Evolutionary conservation across 2,113 vertebrate species (phyloP).

Genomic region (Pogonocichla stellata): DNA sequence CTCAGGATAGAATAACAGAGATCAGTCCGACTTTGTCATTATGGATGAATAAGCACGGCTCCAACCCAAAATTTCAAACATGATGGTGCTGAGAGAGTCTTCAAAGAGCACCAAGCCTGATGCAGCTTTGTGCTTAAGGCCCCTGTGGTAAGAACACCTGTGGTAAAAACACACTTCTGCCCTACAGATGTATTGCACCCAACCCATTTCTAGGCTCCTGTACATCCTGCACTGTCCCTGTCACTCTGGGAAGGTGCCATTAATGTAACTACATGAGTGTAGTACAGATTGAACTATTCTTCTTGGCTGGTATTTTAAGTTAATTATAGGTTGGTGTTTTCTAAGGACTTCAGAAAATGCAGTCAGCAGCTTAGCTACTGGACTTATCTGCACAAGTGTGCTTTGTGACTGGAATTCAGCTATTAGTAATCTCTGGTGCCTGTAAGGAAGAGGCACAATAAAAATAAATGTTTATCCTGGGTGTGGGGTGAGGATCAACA

Average conservation of each 20-base stretch:
- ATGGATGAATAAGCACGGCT: constrained; percentile 16
- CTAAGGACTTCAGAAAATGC: background rate
- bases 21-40: constrained; percentile 25
- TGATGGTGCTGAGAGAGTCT: background rate
- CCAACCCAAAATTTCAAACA: background rate
- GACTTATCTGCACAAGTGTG: background rate
- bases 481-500: background rate
- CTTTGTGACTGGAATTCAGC: background rate
- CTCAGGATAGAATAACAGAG: constrained; percentile 21
- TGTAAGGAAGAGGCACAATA: background rate
- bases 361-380: background rate
- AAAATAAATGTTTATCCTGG: background rate
- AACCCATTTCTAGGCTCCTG: background rate
- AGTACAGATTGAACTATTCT: background rate
- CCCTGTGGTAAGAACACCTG: background rate
- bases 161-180: background rate
- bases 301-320: background rate
- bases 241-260: background rate
- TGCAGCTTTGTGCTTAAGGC: background rate
- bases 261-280: background rate
- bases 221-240: background rate
- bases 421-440: background rate
- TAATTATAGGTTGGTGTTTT: background rate
- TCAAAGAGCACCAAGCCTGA: background rate
- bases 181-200: rapidly evolving